Conservation (phyloP, 2,888 invertebrate species). For the Lacanobia oleracea region DNA sequence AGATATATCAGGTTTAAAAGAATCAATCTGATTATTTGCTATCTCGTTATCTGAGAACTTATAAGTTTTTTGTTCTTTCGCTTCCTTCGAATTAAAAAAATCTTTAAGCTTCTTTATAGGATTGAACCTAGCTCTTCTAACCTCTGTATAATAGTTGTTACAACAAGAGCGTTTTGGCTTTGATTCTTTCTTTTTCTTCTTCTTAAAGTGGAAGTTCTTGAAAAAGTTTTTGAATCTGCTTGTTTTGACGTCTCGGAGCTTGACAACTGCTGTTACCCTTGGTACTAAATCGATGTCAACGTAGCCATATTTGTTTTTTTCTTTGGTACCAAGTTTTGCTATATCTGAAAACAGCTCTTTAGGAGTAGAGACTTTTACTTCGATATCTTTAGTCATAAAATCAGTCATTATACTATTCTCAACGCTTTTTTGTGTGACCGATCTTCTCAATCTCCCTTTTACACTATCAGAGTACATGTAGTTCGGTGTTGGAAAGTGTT, state of each 20-base stretch:
- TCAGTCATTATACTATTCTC: constrained; percentile 15
- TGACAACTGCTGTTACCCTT: constrained; percentile 71
- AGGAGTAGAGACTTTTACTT: constrained; percentile 35
- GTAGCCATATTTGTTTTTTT: constrained; percentile 64
- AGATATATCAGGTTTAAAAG: constrained; percentile 66
- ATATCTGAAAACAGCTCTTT: constrained; percentile 16
- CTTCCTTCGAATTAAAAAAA: constrained; percentile 66
- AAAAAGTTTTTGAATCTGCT: constrained; percentile 67
- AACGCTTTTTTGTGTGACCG: constrained; percentile 13
- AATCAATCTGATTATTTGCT: constrained; percentile 59
- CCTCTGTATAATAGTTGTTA: not conserved
- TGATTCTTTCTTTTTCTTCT: constrained; percentile 43
- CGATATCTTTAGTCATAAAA: constrained; percentile 23
- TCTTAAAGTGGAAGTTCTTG: constrained; percentile 67
- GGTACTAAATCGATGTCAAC: constrained; percentile 72
- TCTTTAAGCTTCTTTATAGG: constrained; percentile 75
- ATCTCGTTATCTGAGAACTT: constrained; percentile 67
- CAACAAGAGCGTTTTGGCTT: constrained; percentile 44
- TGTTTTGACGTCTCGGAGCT: constrained; percentile 61
- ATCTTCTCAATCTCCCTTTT: constrained; percentile 25
- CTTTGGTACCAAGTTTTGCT: constrained; percentile 9
- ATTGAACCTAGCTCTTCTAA: constrained; percentile 72
- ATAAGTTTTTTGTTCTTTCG: constrained; percentile 1
- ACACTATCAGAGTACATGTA: not conserved
- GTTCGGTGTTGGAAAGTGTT: not conserved